phyloP scores from a whole-genome alignment of 2,113 vertebrate species.

The Chloropsis cyanopogon region DNA sequence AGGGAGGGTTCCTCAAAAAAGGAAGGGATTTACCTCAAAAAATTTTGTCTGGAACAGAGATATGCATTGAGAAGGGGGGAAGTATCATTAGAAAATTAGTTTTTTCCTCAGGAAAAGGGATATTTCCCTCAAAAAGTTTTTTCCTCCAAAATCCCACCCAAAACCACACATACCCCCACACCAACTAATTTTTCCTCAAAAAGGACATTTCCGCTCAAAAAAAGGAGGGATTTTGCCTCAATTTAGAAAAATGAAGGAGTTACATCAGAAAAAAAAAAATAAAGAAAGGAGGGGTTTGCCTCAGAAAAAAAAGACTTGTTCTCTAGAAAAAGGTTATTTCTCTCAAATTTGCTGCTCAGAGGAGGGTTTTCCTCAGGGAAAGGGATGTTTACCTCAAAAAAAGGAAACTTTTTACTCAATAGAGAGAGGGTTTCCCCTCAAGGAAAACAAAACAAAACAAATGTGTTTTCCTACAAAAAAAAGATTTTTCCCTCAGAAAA shows the following conservation, averaged over 20 bases:
- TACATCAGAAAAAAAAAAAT: background rate
- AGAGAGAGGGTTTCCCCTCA: background rate
- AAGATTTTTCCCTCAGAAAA: background rate
- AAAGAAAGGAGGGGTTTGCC: background rate
- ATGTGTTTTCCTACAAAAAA: background rate
- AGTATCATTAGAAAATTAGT: background rate
- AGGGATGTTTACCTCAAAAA: background rate
- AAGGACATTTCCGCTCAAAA: background rate
- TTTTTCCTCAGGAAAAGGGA: background rate
- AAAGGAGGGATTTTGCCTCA: background rate
- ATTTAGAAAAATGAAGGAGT: background rate
- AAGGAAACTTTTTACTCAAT: background rate
- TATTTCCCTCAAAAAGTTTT: background rate
- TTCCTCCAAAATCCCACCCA: background rate
- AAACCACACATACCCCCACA: background rate
- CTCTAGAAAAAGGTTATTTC: background rate
- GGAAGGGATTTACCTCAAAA: background rate
- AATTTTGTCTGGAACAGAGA: rapidly evolving
- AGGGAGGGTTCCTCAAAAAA: background rate
- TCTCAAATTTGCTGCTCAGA: background rate
- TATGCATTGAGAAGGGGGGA: rapidly evolving
- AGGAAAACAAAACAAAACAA: background rate
- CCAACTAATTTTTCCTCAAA: background rate
- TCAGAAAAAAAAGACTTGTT: background rate
- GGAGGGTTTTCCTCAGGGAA: background rate